A percentile compares a stretch with the other conserved stretches of the same genome.
phyloP scores from a whole-genome alignment of 92 coral and sea anemone genomes.

The Parazoanthus darwini region DNA sequence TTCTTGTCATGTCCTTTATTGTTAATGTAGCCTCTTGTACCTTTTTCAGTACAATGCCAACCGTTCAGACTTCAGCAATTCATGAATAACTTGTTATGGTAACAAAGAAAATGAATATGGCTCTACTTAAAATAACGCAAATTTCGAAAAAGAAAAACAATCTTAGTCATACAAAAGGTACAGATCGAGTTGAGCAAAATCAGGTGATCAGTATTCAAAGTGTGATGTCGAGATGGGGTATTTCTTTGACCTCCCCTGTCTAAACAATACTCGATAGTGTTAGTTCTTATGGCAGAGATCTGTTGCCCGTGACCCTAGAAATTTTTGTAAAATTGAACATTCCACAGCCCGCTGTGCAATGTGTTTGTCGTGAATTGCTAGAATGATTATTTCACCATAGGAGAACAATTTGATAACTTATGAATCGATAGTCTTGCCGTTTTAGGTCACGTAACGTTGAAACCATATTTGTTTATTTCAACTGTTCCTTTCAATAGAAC shows the following conservation, averaged over 20 bases:
- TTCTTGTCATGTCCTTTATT: neutral
- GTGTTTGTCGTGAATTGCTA: neutral
- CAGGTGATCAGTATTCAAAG: too few relatives aligned
- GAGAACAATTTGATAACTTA: neutral
- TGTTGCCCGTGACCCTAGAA: neutral
- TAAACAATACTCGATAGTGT: neutral
- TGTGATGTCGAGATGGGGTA: neutral
- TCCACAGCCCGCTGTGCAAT: slow-evolving; percentile 36
- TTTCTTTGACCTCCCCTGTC: neutral
- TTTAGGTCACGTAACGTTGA: slow-evolving; percentile 13
- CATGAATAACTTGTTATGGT: too few relatives aligned
- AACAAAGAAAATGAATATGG: too few relatives aligned
- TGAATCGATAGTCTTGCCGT: slow-evolving; percentile 1
- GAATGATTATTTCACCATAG: slow-evolving; percentile 9
- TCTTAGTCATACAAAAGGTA: too few relatives aligned
- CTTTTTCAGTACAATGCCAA: too few relatives aligned
- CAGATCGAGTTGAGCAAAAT: too few relatives aligned
- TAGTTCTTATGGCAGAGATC: neutral
- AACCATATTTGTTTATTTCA: neutral
- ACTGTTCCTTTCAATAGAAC: neutral
- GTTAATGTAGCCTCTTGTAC: too few relatives aligned
- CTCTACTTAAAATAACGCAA: too few relatives aligned
- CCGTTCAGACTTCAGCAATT: too few relatives aligned
- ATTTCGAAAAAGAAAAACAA: too few relatives aligned
- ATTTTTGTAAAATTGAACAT: slow-evolving; percentile 33